These are phyloP conservation scores for Phalacrocorax brasilianus DNA, from an alignment of 2,113 vertebrate genomes.

Conservation along the genomic window DNA sequence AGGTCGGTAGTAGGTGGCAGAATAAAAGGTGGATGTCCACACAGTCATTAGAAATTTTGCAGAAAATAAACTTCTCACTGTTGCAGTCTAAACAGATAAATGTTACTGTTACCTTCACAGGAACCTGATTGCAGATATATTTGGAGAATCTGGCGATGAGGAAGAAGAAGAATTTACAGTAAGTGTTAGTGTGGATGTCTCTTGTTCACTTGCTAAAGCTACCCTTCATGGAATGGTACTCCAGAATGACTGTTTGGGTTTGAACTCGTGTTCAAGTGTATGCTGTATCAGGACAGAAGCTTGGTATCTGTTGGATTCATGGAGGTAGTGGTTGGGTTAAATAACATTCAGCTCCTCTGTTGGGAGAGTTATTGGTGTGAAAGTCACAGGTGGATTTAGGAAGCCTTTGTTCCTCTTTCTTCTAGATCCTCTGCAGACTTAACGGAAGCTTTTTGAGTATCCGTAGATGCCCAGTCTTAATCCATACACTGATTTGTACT, in stretches of 20 bases:
- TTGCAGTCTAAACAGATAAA: neutral
- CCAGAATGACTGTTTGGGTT: neutral
- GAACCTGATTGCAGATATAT: conserved; percentile 98
- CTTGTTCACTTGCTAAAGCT: neutral
- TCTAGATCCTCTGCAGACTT: neutral
- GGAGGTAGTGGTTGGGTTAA: neutral
- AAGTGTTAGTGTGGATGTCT: conserved; percentile 34
- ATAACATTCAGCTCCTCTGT: neutral
- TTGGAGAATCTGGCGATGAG: conserved; percentile 97
- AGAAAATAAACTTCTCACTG: neutral
- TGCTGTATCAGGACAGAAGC: neutral
- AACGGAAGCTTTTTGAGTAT: neutral
- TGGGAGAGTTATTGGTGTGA: neutral
- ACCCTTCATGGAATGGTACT: neutral
- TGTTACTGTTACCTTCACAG: conserved; percentile 65
- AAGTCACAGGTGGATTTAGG: neutral
- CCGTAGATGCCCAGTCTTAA: neutral
- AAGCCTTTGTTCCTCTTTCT: neutral
- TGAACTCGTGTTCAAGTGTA: neutral
- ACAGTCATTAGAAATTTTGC: neutral
- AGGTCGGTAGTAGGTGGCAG: neutral
- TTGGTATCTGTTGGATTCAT: neutral
- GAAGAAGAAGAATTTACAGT: conserved; percentile 98
- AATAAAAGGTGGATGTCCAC: neutral
- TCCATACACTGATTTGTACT: neutral